A percentile compares a stretch with the other conserved stretches of the same genome.
Evolutionary conservation across 2,797 vertebrate genomes (phyloP).

Genomic region (Chaetodon trifasciatus): DNA sequence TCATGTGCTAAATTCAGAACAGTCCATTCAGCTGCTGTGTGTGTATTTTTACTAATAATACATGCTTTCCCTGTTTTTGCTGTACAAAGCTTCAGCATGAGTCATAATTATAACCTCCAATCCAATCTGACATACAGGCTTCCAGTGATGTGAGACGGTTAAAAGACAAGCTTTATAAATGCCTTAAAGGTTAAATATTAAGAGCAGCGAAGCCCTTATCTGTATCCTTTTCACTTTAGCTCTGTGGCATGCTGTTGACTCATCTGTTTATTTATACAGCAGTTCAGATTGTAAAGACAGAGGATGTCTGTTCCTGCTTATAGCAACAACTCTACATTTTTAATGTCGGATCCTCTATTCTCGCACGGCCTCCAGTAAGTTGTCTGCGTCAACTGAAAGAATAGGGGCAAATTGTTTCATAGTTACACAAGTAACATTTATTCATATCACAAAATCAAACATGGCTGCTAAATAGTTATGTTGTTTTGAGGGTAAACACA

Average conservation of each 20-base stretch:
- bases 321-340: slow-evolving; percentile 68
- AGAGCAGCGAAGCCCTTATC: slow-evolving; percentile 38
- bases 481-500: slow-evolving; percentile 45
- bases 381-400: slow-evolving; percentile 44
- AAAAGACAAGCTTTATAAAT: slow-evolving; percentile 51
- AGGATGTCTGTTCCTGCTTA: slow-evolving; percentile 63
- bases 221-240: slow-evolving; percentile 50
- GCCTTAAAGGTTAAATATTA: slow-evolving; percentile 70
- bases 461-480: slow-evolving; percentile 30
- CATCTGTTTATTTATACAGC: slow-evolving; percentile 69
- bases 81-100: slow-evolving; percentile 20
- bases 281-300: slow-evolving; percentile 52
- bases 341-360: slow-evolving; percentile 59
- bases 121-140: slow-evolving; percentile 43
- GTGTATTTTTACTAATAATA: slow-evolving; percentile 9
- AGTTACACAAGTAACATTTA: slow-evolving; percentile 30
- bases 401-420: slow-evolving; percentile 48
- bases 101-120: slow-evolving; percentile 57
- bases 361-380: slow-evolving; percentile 29
- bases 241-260: slow-evolving; percentile 36
- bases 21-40: slow-evolving; percentile 14
- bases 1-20: neutral
- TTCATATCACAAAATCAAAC: slow-evolving; percentile 38
- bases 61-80: slow-evolving; percentile 17
- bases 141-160: slow-evolving; percentile 48